Base-by-base conservation (phyloP, 2,888 invertebrate species). In the Trachelus troglodyta region DNA sequence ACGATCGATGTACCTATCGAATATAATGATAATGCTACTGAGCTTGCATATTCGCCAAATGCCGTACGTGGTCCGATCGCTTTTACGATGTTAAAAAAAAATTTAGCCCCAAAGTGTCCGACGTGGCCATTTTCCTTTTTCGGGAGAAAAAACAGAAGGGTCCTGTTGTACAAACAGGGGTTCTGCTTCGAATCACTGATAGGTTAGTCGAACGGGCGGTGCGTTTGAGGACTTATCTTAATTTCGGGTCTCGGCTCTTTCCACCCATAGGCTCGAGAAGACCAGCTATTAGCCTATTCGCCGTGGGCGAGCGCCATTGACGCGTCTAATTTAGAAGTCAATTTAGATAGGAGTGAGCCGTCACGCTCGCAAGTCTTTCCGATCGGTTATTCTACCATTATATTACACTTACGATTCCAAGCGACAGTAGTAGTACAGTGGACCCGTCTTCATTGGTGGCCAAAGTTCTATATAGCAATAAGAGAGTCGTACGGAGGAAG, bases 141-240 rank as follows among this genome's bases (percentile, higher is more conserved):
- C 40, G 75, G 56, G 78, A 76, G 79, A 83, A 84, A 79, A 83
- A 83, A 81, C 81, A 81, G 80, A 82, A 80, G 80, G 81, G 81
- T 83, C 84, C 79, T 74, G 79, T 76, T 80, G 74, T 73, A 79
- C 75, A 79, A 80, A 78, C 77, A 78, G 77, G 82, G 86, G 86
- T 86, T 88, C 88, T 88, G 87, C 84, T 87, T 87, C 85, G 83
- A 87, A 86, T 86, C 86, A 88, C 75, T 80, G 79, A 81, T 81
- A 84, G 84, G 84, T 84, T 12, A 84, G 82, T 80, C 79, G 77
- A 79, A 81, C 83, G 83, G 84, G 86, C 90, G 90, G 90, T 84
- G 81, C 84, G 87, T 89, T 89, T 88, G 87, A 87, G 85, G 83
- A 83, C 83, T 88, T 88, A 89, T 88, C 88, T 89, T 83, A 81